Evolutionary conservation across 2,113 vertebrate genomes (phyloP), one percentile per base, ranked within the genome.

Genomic region (Benitochromis conjunctus): DNA sequence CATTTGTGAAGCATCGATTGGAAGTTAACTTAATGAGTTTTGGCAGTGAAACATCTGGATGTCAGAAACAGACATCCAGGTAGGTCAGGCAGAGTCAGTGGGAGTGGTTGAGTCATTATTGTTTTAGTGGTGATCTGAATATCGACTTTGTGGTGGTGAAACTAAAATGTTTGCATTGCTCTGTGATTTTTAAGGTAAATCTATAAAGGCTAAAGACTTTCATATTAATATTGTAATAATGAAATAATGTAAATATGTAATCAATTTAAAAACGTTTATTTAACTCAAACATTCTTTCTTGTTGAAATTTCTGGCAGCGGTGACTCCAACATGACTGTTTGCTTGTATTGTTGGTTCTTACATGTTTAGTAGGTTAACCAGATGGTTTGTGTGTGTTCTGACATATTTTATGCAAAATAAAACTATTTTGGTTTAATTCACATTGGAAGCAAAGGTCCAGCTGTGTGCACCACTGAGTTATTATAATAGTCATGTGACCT

Each of bases 301-400:
- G 9, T 76, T 76, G 43, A 51, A 26, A 19, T 12, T 6, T 55
- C 13, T 4, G 3, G 6, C 10, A 56, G 12, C 14, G 9, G 24
- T 3, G 24, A n/a, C 10, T 76, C 46, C 46, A 13, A 76, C 1
- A 1, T 1, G 9, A 46, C 21, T 9, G 7, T 71, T 71, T 60
- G 26, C 14, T 64, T 36, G 10, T n/a, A 7, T 54, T 54, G 58
- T 36, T 62, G 19, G 18, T 38, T 21, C 14, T 24, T 38, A 10
- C 18, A 36, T 36, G 31, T 62, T 62, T 64, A 64, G 2, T 2
- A 26, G 18, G 66, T 0, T 19, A 48, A 29, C 0, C 21, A 24
- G n/a, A 5, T 0, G 1, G 1, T 14, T 16, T 10, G 5, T 24
- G 13, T 71, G 26, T 29, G 38, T 69, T 43, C 36, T 69, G 38